Percentiles rank a stretch among this genome's conserved stretches.
phyloP scores from a whole-genome alignment of 2,113 vertebrate genomes.

The Gasterosteus aculeatus region DNA sequence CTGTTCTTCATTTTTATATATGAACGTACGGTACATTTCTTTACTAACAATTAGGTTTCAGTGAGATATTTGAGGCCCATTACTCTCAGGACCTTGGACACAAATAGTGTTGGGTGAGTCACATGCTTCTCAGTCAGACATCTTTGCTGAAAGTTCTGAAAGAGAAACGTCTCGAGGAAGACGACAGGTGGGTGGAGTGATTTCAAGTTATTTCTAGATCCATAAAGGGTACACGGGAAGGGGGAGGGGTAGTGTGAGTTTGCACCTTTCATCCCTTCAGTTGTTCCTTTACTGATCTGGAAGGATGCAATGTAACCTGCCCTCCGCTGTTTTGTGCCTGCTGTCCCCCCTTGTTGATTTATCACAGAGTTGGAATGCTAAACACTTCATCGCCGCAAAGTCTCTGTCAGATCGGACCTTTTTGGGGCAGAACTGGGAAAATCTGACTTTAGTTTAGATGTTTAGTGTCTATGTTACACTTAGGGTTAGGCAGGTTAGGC shows the following conservation, averaged over 20 bases:
- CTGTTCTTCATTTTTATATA: constrained; percentile 18
- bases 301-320: constrained; percentile 18
- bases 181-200: constrained; percentile 28
- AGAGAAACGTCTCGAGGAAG: constrained; percentile 25
- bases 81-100: constrained; percentile 26
- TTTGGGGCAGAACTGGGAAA: constrained; percentile 21
- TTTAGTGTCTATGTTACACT: constrained; percentile 7
- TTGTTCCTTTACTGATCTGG: constrained; percentile 14
- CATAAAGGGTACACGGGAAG: constrained; percentile 17
- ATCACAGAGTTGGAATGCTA: constrained; percentile 14
- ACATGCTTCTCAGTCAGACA: constrained; percentile 24
- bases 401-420: constrained; percentile 27
- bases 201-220: constrained; percentile 37
- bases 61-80: background rate
- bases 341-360: background rate
- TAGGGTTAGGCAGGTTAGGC: background rate
- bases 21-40: background rate
- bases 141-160: constrained; percentile 37
- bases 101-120: constrained; percentile 15
- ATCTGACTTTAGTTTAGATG: constrained; percentile 10
- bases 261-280: constrained; percentile 20
- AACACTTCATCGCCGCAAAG: background rate
- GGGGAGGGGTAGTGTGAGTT: background rate
- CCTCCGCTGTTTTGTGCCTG: background rate
- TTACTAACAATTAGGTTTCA: background rate